Conservation (phyloP, 2,888 invertebrate genomes). For the Oegoconia quadripuncta region DNA sequence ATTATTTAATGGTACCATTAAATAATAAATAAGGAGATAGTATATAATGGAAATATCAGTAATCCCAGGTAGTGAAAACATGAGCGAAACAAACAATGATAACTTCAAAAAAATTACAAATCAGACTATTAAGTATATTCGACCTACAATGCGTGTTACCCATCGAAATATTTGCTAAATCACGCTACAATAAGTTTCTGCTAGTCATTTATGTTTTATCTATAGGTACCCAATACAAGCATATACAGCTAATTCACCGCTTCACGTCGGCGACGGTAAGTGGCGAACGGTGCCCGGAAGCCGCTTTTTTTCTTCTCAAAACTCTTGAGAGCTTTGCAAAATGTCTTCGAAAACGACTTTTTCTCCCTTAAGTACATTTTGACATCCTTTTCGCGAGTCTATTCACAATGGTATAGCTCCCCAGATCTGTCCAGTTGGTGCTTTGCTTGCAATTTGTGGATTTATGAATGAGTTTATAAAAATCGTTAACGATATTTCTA, state of each 20-base stretch:
- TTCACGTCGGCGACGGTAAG: slow-evolving; percentile 54
- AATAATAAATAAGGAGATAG: too few species aligned
- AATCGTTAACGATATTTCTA: too few species aligned
- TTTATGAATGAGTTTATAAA: slow-evolving; percentile 4
- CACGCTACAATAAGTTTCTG: background rate
- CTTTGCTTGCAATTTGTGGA: slow-evolving; percentile 22
- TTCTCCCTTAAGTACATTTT: slow-evolving; percentile 64
- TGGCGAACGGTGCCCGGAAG: slow-evolving; percentile 62
- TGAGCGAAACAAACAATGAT: too few species aligned
- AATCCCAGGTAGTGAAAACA: too few species aligned
- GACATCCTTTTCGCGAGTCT: slow-evolving; percentile 50
- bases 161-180: too few species aligned
- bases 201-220: background rate
- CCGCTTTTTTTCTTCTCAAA: slow-evolving; percentile 58
- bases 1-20: too few species aligned
- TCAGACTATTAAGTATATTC: too few species aligned
- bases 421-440: slow-evolving; percentile 25
- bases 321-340: slow-evolving; percentile 69
- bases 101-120: too few species aligned
- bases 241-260: slow-evolving; percentile 51
- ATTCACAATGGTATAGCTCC: slow-evolving; percentile 52
- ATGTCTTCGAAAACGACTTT: slow-evolving; percentile 69
- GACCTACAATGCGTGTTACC: too few species aligned
- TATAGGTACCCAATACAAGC: background rate
- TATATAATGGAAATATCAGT: too few species aligned